Evolutionary conservation across 92 coral and sea anemone species (phyloP).

Genomic region (Pocillopora meandrina): DNA sequence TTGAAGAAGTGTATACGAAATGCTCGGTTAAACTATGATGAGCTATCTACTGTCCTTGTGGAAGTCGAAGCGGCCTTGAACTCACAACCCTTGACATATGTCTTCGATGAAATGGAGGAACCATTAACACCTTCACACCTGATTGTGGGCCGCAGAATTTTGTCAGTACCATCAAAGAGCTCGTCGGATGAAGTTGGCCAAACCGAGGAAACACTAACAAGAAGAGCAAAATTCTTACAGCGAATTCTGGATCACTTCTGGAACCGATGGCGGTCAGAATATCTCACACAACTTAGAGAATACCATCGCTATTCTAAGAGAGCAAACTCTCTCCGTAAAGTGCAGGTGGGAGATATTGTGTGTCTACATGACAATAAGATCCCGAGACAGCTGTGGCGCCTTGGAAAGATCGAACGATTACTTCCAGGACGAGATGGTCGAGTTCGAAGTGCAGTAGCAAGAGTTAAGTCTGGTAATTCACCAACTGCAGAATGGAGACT

Average conservation of each 20-base stretch:
- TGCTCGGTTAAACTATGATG: conserved; percentile 2
- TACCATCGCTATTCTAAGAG: conserved; percentile 38
- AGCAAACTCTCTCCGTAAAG: conserved; percentile 34
- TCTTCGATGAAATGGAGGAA: conserved; percentile 2
- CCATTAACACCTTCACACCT: conserved; percentile 15
- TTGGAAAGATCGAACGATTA: conserved; percentile 46
- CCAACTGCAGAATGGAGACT: conserved; percentile 33
- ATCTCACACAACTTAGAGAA: conserved; percentile 54
- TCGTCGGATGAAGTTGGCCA: not conserved
- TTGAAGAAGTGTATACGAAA: not conserved
- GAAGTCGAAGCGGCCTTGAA: not conserved
- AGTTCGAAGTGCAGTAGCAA: conserved; percentile 45
- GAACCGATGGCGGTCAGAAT: conserved; percentile 26
- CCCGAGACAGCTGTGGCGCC: conserved; percentile 47
- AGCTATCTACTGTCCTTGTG: conserved; percentile 12
- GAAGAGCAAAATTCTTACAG: conserved; percentile 21
- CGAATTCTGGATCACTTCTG: conserved; percentile 30
- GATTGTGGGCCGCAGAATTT: conserved; percentile 27
- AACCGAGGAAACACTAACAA: conserved; percentile 7
- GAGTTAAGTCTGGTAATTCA: conserved; percentile 40
- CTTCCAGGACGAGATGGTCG: conserved; percentile 50
- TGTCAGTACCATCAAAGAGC: conserved; percentile 16
- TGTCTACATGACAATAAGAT: conserved; percentile 36
- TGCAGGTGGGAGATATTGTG: conserved; percentile 48
- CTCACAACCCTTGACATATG: conserved; percentile 2